These are phyloP conservation scores for Mylabris sibirica DNA, from an alignment of 2,888 invertebrate genomes.

Conservation along the genomic window DNA sequence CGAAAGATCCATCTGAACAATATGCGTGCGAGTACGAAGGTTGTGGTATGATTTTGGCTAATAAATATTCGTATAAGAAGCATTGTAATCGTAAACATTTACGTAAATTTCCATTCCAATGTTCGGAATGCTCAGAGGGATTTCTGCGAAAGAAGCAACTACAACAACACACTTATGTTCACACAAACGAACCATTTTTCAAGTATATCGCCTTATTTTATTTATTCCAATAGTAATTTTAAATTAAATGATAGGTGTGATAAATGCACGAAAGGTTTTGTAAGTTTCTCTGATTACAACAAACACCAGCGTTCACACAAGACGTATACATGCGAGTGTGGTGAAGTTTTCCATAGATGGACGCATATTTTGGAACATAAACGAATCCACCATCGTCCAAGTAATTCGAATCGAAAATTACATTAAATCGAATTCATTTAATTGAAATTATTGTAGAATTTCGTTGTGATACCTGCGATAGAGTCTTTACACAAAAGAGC, in stretches of 20 bases:
- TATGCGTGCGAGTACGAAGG: conserved; percentile 39
- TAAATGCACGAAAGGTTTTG: conserved; percentile 37
- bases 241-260: conserved; percentile 42
- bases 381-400: conserved; percentile 39
- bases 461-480: conserved; percentile 46
- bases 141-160: conserved; percentile 49
- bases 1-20: conserved; percentile 25
- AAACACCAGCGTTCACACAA: conserved; percentile 51
- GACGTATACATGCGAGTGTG: conserved; percentile 51
- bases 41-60: conserved; percentile 46
- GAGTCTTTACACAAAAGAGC: conserved; percentile 39
- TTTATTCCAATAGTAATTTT: neutral
- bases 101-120: conserved; percentile 40
- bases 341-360: conserved; percentile 49
- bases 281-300: conserved; percentile 43
- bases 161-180: conserved; percentile 42
- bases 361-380: conserved; percentile 45
- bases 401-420: conserved; percentile 31
- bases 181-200: conserved; percentile 41
- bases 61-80: conserved; percentile 48
- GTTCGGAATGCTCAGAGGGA: conserved; percentile 45
- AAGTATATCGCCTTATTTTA: conserved; percentile 29
- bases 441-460: conserved; percentile 38
- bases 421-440: neutral
- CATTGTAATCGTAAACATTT: conserved; percentile 45